A percentile compares a stretch with the other conserved stretches of the same genome.
Evolutionary conservation across 2,797 vertebrate genomes (phyloP).

Genomic region (Trematomus bernacchii): DNA sequence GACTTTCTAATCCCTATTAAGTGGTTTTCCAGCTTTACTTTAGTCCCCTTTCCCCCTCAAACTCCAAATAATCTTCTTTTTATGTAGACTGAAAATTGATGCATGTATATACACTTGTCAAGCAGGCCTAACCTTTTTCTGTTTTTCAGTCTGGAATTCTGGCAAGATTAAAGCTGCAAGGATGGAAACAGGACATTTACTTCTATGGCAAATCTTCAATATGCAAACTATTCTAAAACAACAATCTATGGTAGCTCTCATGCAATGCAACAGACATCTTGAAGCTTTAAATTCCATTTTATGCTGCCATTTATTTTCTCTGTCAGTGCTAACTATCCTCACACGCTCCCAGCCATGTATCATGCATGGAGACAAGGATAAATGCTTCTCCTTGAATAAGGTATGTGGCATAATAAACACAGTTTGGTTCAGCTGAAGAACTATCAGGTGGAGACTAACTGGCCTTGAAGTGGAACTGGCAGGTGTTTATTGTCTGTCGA

Average conservation of each 20-base stretch:
- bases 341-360: constrained; percentile 30
- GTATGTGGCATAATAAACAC: constrained; percentile 70
- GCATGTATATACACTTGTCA: not conserved
- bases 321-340: constrained; percentile 33
- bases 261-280: constrained; percentile 5
- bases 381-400: constrained; percentile 56
- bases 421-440: constrained; percentile 46
- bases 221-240: not conserved
- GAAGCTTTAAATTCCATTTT: constrained; percentile 42
- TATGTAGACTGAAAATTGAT: not conserved
- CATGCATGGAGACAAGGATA: constrained; percentile 41
- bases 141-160: constrained; percentile 1
- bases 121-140: not conserved
- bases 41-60: not conserved
- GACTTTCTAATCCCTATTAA: not conserved
- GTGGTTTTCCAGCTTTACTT: not conserved
- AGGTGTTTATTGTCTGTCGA: constrained; percentile 70
- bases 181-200: constrained; percentile 10
- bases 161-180: not conserved
- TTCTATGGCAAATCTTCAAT: not conserved
- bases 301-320: constrained; percentile 44
- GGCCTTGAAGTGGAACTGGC: constrained; percentile 55
- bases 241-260: constrained; percentile 3
- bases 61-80: not conserved
- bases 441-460: constrained; percentile 34